Percentiles rank a stretch among this genome's conserved stretches.
These are phyloP conservation scores for Diplazon laetatorius DNA, from an alignment of 2,888 invertebrate genomes.

Conservation along the genomic window DNA sequence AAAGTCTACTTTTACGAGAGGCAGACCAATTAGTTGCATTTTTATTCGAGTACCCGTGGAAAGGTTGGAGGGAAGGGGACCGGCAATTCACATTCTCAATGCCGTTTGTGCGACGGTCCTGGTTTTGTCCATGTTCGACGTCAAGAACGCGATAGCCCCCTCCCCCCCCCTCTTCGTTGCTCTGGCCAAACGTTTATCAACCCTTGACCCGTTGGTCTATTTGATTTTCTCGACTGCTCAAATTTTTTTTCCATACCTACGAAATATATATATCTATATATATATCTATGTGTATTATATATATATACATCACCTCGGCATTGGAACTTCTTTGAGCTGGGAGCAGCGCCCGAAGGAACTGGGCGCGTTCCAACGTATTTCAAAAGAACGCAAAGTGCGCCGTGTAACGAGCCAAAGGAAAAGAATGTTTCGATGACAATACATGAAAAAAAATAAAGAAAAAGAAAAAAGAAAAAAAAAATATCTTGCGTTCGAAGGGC, in stretches of 20 bases:
- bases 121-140: slow-evolving; percentile 45
- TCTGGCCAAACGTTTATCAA: slow-evolving; percentile 57
- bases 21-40: slow-evolving; percentile 81
- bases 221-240: slow-evolving; percentile 59
- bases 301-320: slow-evolving; percentile 55
- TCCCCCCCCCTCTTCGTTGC: slow-evolving; percentile 36
- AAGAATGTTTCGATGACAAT: slow-evolving; percentile 57
- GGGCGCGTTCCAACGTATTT: slow-evolving; percentile 32
- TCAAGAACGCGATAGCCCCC: slow-evolving; percentile 49
- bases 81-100: slow-evolving; percentile 70
- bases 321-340: slow-evolving; percentile 35
- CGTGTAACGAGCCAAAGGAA: slow-evolving; percentile 50
- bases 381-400: neutral
- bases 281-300: too few species aligned
- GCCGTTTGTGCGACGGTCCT: slow-evolving; percentile 68
- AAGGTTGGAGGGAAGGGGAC: neutral
- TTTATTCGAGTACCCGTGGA: slow-evolving; percentile 71
- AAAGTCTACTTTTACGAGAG: slow-evolving; percentile 73
- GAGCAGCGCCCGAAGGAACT: slow-evolving; percentile 4
- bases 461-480: too few species aligned
- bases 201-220: slow-evolving; percentile 60
- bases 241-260: slow-evolving; percentile 48
- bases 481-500: slow-evolving; percentile 60
- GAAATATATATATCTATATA: too few species aligned
- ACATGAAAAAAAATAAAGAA: too few species aligned